Evolutionary conservation across 2,113 vertebrate species (phyloP), one percentile per base, ranked within the genome.

Genomic region (Onychorhynchus coronatus): DNA sequence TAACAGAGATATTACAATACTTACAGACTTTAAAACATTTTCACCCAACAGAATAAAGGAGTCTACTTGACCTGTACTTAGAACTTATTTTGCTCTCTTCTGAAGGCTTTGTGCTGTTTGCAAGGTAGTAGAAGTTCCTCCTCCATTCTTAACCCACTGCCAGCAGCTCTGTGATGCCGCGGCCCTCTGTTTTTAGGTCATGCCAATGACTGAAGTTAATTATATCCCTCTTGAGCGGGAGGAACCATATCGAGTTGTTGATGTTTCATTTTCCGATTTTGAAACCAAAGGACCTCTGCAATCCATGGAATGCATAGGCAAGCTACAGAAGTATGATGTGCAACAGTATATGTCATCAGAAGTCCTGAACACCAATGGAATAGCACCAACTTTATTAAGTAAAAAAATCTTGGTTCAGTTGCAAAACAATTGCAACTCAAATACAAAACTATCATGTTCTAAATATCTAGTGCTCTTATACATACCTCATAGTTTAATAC

Each of bases 201-300:
- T 37, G 58, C 4, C 41, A 74, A 20, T 52, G 68, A 91, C 56
- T 75, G 53, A 92, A 89, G 56, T 39, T 93, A 91, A 96, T 95
- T 78, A 58, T 37, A 96, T 73, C 47, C 59, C n/a, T 70, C 80
- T 80, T 81, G 20, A 44, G 78, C 65, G 76, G 92, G 91, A 95
- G 73, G 80, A 53, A 50, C 42, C 37, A 7, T 58, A 79, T 56
- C 78, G 61, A 75, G 37, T 76, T 94, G 50, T 76, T 96, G 93
- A 82, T 83, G 70, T 91, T 81, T 66, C 53, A 62, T 91, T 96
- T 86, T 76, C 31, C 25, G 85, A 3, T 96, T 96, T 88, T 66
- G 91, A 93, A 96, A 94, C 85, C 63, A 91, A 79, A 88, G 90
- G 62, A 37, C 14, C 28, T 96, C 81, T 96, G 62, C 49, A 96